These are phyloP conservation scores for Escarpia spicata DNA, from an alignment of 2,888 invertebrate species.

Conservation along the genomic window DNA sequence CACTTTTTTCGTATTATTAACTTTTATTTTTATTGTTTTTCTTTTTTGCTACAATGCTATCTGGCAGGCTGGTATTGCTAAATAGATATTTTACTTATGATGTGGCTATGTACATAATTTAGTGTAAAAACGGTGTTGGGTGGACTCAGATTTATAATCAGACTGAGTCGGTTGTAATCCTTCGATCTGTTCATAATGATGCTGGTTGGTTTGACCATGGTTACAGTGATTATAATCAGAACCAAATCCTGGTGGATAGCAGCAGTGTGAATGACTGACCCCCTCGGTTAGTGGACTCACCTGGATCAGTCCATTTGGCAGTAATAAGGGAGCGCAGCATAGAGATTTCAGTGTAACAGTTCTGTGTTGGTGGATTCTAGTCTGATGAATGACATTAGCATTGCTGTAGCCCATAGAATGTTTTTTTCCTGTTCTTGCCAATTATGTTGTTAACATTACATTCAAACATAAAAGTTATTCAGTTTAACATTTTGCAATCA, in stretches of 20 bases:
- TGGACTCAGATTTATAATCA: too few species aligned
- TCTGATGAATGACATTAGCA: neutral
- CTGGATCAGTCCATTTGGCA: slow-evolving; percentile 1
- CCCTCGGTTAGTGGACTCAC: neutral
- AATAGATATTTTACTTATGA: neutral
- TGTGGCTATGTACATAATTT: neutral
- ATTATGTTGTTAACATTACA: neutral
- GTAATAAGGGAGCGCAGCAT: neutral
- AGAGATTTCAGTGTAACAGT: neutral
- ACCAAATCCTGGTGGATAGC: neutral
- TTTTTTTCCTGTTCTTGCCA: neutral
- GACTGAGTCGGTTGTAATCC: too few species aligned
- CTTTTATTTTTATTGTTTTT: neutral
- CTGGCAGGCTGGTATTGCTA: neutral
- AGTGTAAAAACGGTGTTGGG: too few species aligned
- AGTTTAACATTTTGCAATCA: too few species aligned
- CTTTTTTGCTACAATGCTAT: neutral
- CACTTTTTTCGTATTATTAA: neutral
- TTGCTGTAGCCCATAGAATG: neutral
- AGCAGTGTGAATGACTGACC: neutral
- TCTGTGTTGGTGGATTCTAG: neutral
- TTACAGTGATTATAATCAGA: neutral
- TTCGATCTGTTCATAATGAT: neutral
- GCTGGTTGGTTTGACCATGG: neutral
- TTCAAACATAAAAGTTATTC: too few species aligned